Base-by-base conservation (phyloP, 2,888 invertebrate species). In the Stramonita haemastoma region DNA sequence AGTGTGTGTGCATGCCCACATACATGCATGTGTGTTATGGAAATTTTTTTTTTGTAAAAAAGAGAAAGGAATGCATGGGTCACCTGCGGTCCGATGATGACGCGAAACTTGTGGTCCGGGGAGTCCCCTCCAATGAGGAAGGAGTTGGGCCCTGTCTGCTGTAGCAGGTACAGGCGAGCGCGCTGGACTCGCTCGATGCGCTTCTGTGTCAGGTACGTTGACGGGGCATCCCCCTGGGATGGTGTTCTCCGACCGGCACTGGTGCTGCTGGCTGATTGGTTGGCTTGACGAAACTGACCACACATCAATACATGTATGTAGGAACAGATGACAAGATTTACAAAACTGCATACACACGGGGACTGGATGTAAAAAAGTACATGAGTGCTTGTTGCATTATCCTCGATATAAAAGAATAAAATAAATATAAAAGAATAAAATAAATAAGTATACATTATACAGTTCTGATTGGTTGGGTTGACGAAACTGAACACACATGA, bases 1-100 rank as follows among this genome's bases (percentile, higher is more conserved):
- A 8, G 60, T 60, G 60, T 77, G 77, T n/a, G 60, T 60, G 60
- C 13, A n/a, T n/a, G 26, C 77, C 6, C 77, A 73, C 73, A 73
- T 26, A 73, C 5, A 73, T 0, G 29, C 5, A 15, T n/a, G 13
- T 77, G 77, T 77, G n/a, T 29, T 13, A 15, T 19, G 19, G n/a
- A n/a, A n/a, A n/a, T n/a, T n/a, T n/a, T n/a, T n/a, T n/a, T n/a
- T n/a, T n/a, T n/a, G n/a, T 2, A 46, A 46, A 46, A 46, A 46
- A 46, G 46, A 46, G 46, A 46, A 26, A 77, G 6, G 77, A 29
- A 15, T 29, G 8, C 6, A 77, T 81, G 36, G 4, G n/a, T 8
- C 91, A 96, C 96, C 96, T 96, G 96, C 66, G 96, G 96, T 60
- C 96, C 96, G 92, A 96, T 96, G 92, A 96, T 96, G 89, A 96